A percentile compares a stretch with the other conserved stretches of the same genome.
These are phyloP conservation scores for Sebastes hubbsi DNA, from an alignment of 2,797 vertebrate genomes.

Conservation along the genomic window DNA sequence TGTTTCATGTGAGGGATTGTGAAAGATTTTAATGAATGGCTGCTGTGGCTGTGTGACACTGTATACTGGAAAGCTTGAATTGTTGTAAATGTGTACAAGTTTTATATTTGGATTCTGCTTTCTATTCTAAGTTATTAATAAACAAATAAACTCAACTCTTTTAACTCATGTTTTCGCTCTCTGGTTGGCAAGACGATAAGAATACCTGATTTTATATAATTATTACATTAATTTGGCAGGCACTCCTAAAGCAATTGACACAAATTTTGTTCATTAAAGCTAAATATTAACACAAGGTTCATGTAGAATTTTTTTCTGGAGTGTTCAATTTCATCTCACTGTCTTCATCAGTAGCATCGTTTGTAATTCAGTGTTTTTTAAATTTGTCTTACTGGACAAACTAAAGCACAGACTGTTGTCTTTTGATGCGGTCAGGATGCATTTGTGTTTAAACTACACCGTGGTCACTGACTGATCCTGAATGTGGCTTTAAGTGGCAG, in stretches of 20 bases:
- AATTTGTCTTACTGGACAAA: not conserved
- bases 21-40: slow-evolving; percentile 22
- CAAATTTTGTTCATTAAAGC: not conserved
- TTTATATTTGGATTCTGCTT: slow-evolving; percentile 61
- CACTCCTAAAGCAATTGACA: not conserved
- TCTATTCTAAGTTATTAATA: slow-evolving; percentile 59
- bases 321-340: not conserved
- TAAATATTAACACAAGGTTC: not conserved
- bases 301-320: not conserved
- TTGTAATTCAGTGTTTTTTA: not conserved
- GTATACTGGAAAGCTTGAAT: slow-evolving; percentile 35
- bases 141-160: slow-evolving; percentile 41
- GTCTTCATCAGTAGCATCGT: not conserved
- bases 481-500: not conserved
- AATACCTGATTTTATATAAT: not conserved
- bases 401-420: not conserved
- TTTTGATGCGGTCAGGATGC: not conserved
- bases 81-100: slow-evolving; percentile 43
- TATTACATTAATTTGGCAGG: not conserved
- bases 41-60: slow-evolving; percentile 32
- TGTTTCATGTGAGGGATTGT: slow-evolving; percentile 18
- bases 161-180: not conserved
- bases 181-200: not conserved
- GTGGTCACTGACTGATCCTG: not conserved
- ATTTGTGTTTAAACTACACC: not conserved